Base-by-base conservation (phyloP, 2,797 vertebrate species). In the Acipenser transmontanus region DNA sequence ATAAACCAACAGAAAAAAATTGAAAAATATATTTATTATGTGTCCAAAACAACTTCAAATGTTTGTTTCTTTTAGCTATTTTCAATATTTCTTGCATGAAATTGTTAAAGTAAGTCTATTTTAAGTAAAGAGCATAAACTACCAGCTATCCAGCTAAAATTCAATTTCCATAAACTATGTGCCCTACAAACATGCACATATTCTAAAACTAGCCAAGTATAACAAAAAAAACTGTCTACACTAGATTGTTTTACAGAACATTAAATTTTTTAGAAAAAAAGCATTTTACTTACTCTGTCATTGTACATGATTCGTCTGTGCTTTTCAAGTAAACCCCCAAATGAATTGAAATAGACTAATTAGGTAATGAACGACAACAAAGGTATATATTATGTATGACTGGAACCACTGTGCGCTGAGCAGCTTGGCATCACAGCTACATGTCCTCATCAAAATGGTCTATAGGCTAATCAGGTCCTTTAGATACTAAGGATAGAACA, bases 401-500 rank as follows among this genome's bases (percentile, higher is more conserved):
- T 59, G 50, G 54, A 69, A 64, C 61, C 64, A 3, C 11, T 67
- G 67, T 66, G 49, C 7, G 66, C 48, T 54, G 49, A 49, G 62
- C 12, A 62, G 69, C 63, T 73, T 68, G 65, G 71, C 70, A 66
- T 65, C 69, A 74, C 51, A 72, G 66, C 34, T 50, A 77, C 68
- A 65, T 71, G 67, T 71, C 74, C 71, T 79, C 67, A 74, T 69
- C 76, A 66, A 76, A 70, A 70, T 11, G 75, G 69, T 75, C 81
- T 74, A 59, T 66, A 77, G 82, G 81, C 87, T 93, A 92, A 93
- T 91, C 88, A 77, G 81, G 78, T 71, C 81, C 82, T 81, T 81
- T 81, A 73, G 87, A 83, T 66, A 80, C 92, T 89, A 93, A 92
- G 87, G 91, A 94, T 94, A 94, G 92, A 91, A 87, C 80, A 81